phyloP scores from a whole-genome alignment of 2,797 vertebrate species.

The Pseudocheirus occidentalis region DNA sequence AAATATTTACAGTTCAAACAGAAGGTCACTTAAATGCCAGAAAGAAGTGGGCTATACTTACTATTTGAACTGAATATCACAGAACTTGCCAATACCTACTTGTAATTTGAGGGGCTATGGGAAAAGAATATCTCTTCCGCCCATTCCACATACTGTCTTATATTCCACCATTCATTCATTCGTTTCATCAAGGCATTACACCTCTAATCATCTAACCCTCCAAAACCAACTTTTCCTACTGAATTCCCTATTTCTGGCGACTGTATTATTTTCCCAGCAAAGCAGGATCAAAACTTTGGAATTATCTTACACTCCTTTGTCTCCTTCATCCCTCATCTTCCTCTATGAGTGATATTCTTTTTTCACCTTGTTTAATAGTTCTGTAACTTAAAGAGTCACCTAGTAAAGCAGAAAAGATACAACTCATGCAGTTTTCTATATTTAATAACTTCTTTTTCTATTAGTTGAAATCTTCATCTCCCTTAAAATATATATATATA shows the following conservation, averaged over 20 bases:
- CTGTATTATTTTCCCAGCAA: not conserved
- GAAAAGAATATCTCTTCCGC: not conserved
- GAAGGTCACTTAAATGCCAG: not conserved
- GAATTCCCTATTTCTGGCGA: not conserved
- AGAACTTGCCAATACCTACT: not conserved
- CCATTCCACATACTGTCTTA: not conserved
- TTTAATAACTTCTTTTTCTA: not conserved
- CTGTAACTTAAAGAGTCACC: not conserved
- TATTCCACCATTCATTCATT: not conserved
- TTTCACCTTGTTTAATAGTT: not conserved
- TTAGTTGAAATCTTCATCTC: not conserved
- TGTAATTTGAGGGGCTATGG: not conserved
- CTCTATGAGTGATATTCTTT: not conserved
- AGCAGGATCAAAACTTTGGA: not conserved
- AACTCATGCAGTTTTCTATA: not conserved
- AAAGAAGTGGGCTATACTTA: not conserved
- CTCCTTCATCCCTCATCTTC: not conserved
- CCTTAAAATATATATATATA: not conserved
- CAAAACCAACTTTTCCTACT: not conserved
- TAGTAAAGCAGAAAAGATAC: not conserved
- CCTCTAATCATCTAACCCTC: not conserved
- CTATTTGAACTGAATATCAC: not conserved
- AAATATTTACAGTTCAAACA: not conserved
- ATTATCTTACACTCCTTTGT: not conserved
- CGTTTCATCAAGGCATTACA: not conserved